Percentiles rank a stretch among this genome's conserved stretches.
Evolutionary conservation across 2,797 vertebrate species (phyloP).

Genomic region (Bradypus variegatus): DNA sequence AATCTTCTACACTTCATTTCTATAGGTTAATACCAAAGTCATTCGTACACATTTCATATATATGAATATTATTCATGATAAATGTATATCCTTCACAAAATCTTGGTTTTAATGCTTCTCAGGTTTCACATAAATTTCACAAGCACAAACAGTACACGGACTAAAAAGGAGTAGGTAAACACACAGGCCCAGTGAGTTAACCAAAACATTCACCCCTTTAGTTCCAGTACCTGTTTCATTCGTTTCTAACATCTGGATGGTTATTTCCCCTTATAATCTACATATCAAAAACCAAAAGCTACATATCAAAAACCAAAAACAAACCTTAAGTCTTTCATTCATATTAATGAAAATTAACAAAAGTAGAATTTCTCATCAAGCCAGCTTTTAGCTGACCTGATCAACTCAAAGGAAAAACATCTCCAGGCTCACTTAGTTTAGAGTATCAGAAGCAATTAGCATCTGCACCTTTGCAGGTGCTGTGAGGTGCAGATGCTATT

Average conservation of each 20-base stretch:
- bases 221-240: neutral
- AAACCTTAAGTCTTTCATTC: slow-evolving; percentile 1
- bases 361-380: neutral
- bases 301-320: neutral
- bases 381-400: neutral
- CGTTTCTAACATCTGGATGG: slow-evolving; percentile 22
- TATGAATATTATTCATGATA: neutral
- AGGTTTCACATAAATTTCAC: slow-evolving; percentile 34
- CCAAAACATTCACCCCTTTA: slow-evolving; percentile 22
- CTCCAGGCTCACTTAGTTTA: neutral
- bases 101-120: slow-evolving; percentile 1
- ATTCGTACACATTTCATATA: neutral
- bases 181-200: neutral
- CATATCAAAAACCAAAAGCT: neutral
- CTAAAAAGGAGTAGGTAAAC: neutral
- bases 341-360: slow-evolving; percentile 8
- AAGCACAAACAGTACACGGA: neutral
- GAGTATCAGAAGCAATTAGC: neutral
- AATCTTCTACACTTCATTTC: neutral
- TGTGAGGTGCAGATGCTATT: too few relatives aligned
- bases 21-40: neutral
- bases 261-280: neutral
- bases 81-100: slow-evolving; percentile 24
- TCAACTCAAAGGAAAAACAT: neutral
- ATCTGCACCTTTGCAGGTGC: neutral